Base-by-base conservation (phyloP, 1,140 invertebrate species). In the Zaprionus taronus region DNA sequence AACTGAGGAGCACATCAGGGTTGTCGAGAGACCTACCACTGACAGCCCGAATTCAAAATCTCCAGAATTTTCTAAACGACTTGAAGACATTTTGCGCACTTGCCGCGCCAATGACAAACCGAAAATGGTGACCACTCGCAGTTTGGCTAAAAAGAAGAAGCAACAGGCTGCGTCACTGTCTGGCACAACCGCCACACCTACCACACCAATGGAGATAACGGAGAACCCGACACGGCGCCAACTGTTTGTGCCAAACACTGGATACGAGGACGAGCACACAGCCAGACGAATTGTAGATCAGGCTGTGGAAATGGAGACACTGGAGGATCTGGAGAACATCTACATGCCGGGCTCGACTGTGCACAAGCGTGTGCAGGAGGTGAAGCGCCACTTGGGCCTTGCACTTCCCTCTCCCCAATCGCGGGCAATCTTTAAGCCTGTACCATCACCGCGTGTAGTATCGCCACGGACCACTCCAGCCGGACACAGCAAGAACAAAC, bases 1-100 rank as follows among this genome's bases (percentile, higher is more conserved):
- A 6, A 83, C 87, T 15, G 81, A 84, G 41, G 68, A 57, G 1
- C 80, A 92, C 67, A 77, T 92, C n/a, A 57, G 80, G 28, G 79
- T 92, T 51, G 66, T 81, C 47, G 53, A 36, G 55, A 63, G 80
- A 60, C 74, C 89, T 4, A 49, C 17, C 3, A 41, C 17, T 15
- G 15, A 3, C 2, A 36, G 9, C 12, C 4, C 7, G 3, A 41
- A 62, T 2, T 31, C 22, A 14, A 51, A 34, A 47, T 64, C 72
- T 63, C 74, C 72, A 0, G 76, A 62, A 1, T 20, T 63, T 7
- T 74, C 79, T 11, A 70, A 63, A 2, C 76, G 69, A 7, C 58
- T 92, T 12, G 73, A 91, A 1, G 77, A 91, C 9, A 92, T 92
- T 6, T 60, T 92, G 1, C 70, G 80, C 2, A 90, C 77, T 0